Percentiles rank a stretch among this genome's conserved stretches.
Conservation (phyloP, 2,797 vertebrate species). For the Neoniphon sammara region DNA sequence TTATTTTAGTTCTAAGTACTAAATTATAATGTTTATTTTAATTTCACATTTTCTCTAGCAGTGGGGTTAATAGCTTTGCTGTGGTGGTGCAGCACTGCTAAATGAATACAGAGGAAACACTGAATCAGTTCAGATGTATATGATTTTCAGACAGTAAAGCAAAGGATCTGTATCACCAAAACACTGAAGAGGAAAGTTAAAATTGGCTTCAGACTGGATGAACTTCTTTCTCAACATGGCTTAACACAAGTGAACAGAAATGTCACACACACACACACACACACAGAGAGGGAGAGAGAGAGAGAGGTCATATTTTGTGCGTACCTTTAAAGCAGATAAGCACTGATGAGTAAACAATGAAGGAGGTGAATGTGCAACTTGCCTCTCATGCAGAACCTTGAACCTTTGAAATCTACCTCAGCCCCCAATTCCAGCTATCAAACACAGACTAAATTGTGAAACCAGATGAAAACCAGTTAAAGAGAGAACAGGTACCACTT, state of each 20-base stretch:
- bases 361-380: conserved; percentile 61
- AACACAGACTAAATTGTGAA: neutral
- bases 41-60: too few relatives aligned
- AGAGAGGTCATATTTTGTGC: conserved; percentile 57
- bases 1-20: too few relatives aligned
- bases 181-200: too few relatives aligned
- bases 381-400: conserved; percentile 57
- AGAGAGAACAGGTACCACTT: conserved; percentile 8
- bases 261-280: conserved; percentile 4
- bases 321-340: conserved; percentile 61
- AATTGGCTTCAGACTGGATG: neutral
- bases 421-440: conserved; percentile 7
- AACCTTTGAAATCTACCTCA: conserved; percentile 41
- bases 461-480: conserved; percentile 37
- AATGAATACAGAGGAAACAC: too few relatives aligned
- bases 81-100: too few relatives aligned
- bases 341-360: conserved; percentile 64
- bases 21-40: too few relatives aligned
- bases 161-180: too few relatives aligned
- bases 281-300: conserved; percentile 1
- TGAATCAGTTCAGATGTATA: too few relatives aligned
- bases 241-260: neutral
- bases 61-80: too few relatives aligned
- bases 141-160: too few relatives aligned
- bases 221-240: conserved; percentile 8